phyloP scores from a whole-genome alignment of 2,797 vertebrate species.

The Amniataba percoides region DNA sequence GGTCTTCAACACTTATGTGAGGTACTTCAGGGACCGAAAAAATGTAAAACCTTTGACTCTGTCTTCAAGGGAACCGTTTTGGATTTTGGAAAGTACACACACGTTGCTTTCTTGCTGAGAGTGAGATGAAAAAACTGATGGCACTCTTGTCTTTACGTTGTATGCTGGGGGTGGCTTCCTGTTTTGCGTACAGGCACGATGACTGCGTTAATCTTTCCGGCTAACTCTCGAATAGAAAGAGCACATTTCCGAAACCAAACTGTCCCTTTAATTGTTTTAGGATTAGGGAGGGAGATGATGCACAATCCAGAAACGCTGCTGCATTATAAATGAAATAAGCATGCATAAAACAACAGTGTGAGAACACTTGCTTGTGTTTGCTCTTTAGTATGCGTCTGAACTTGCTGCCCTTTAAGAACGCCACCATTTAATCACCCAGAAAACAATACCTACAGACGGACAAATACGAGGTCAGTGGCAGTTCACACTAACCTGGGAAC shows the following conservation, averaged over 20 bases:
- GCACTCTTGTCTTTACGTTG: not conserved
- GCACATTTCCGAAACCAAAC: not conserved
- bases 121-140: not conserved
- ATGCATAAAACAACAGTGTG: constrained; percentile 3
- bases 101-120: not conserved
- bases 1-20: not conserved
- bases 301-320: not conserved
- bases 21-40: not conserved
- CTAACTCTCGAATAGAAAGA: not conserved
- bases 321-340: constrained; percentile 1
- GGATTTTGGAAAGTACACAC: not conserved
- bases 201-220: not conserved
- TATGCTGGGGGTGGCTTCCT: no score
- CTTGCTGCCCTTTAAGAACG: not conserved
- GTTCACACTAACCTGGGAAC: not conserved
- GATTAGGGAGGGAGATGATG: not conserved
- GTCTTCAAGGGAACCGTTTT: not conserved
- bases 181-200: not conserved
- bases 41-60: constrained; percentile 9
- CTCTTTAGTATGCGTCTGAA: not conserved
- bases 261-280: constrained; percentile 9
- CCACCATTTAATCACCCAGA: not conserved
- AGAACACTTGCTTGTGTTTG: not conserved
- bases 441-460: not conserved
- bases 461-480: not conserved